Conservation (phyloP, 2,113 vertebrate genomes). For the Urocynchramus pylzowi region DNA sequence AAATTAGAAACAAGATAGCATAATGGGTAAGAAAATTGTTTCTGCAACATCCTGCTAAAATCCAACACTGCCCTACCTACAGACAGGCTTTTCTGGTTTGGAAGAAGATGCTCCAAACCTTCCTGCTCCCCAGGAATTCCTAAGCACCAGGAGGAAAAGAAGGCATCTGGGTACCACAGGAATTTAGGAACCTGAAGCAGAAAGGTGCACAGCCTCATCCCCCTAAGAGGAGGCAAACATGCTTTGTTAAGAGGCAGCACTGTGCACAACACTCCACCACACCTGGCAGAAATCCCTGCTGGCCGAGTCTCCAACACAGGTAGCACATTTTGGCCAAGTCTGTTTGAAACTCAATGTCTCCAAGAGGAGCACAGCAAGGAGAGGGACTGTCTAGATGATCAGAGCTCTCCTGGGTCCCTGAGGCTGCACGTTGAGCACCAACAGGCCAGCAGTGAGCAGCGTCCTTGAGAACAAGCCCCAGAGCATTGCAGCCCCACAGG, state of each 20-base stretch:
- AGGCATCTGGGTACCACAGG: not conserved
- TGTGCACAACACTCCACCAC: not conserved
- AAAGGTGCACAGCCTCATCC: not conserved
- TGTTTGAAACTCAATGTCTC: fast-evolving
- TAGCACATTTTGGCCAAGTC: not conserved
- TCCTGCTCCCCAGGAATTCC: not conserved
- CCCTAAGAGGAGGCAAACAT: not conserved
- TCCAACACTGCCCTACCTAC: not conserved
- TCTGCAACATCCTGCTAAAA: slow-evolving; percentile 31
- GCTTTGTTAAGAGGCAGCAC: not conserved
- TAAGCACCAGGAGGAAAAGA: not conserved
- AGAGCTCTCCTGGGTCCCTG: not conserved
- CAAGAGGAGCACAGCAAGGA: not conserved
- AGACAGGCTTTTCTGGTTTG: not conserved
- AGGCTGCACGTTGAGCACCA: not conserved
- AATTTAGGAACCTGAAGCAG: not conserved
- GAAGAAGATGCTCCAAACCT: not conserved
- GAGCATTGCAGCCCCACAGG: not conserved
- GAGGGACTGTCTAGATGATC: not conserved
- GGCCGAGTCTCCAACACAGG: not conserved
- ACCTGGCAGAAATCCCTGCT: not conserved
- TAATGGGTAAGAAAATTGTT: slow-evolving; percentile 57
- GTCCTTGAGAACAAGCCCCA: not conserved
- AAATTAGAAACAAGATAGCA: slow-evolving; percentile 69
- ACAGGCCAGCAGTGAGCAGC: not conserved